Conservation (phyloP, 2,888 invertebrate species). For the Atherix ibis region DNA sequence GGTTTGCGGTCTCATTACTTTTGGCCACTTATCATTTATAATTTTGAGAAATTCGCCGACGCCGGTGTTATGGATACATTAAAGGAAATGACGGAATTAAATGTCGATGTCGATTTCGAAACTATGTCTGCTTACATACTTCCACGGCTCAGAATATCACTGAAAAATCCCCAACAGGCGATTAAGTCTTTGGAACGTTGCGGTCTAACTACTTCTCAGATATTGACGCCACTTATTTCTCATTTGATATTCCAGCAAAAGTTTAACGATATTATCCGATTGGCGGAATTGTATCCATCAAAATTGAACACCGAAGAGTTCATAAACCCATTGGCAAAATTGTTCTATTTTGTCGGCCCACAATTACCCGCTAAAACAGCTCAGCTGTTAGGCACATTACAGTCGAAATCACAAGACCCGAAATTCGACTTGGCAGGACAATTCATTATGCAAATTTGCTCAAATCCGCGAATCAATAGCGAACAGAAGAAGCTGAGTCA, state of each 20-base stretch:
- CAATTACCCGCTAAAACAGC: conserved; percentile 30
- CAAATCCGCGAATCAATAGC: conserved; percentile 30
- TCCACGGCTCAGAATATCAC: conserved; percentile 29
- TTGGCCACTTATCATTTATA: conserved; percentile 44
- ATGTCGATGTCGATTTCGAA: conserved; percentile 40
- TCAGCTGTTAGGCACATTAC: conserved; percentile 35
- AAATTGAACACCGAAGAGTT: conserved; percentile 37
- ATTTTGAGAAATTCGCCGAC: conserved; percentile 37
- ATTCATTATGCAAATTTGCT: conserved; percentile 37
- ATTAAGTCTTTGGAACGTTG: conserved; percentile 20
- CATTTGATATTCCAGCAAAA: conserved; percentile 22
- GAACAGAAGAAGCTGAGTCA: too few relatives aligned
- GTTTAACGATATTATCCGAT: conserved; percentile 16
- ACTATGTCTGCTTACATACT: conserved; percentile 40
- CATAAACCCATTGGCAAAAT: conserved; percentile 32
- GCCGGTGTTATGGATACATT: conserved; percentile 36
- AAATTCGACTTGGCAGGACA: conserved; percentile 41
- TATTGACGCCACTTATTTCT: conserved; percentile 18
- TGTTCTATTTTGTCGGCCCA: conserved; percentile 28
- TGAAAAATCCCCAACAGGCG: conserved; percentile 19
- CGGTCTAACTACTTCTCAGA: conserved; percentile 20
- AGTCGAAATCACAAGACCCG: conserved; percentile 29
- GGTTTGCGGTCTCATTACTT: conserved; percentile 43
- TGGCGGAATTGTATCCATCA: conserved; percentile 27
- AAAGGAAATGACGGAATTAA: conserved; percentile 36